Base-by-base conservation (phyloP, 1,140 invertebrate genomes). In the Phthorimaea operculella region DNA sequence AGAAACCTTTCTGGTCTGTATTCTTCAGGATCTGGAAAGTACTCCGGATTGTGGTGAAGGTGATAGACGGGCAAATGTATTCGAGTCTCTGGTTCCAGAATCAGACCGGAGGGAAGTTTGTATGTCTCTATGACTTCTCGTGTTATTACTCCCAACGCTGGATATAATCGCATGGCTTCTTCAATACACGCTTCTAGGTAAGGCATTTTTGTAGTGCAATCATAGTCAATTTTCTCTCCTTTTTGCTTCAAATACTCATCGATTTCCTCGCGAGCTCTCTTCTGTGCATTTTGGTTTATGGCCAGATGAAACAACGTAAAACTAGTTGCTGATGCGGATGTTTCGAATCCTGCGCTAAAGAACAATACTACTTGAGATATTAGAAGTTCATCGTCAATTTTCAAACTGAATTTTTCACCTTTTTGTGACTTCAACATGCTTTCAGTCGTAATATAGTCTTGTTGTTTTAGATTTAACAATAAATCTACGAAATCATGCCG, bases 291-390 rank as follows among this genome's bases (percentile, higher is more conserved):
- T 11, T 86, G 83, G 63, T 90, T 73, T 39, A 84, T 74, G 0
- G 90, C 88, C 42, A 92, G 64, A 39, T 87, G 84, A 59, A 88
- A 90, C 0, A 88, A 59, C 5, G 83, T 74, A 54, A 88, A 89
- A 3, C 83, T 76, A 59, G 91, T 65, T 0, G 88, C 74, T 7
- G 81, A 64, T 12, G 85, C 79, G 0, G 84, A 76, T 0, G 87
- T 84, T 36, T 76, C 76, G 47, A 84, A 79, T 0, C 76, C 76
- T 42, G 73, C 75, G 5, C 58, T 63, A 28, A 75, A 78, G 18
- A 78, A 68, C 14, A 67, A 45, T 16, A 74, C 60, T 11, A 68
- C 68, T 17, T 72, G 68, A 17, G 64, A 67, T 17, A 91, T 47
- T 7, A 78, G 49, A 12, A 74, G 51, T 14, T 68, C 60, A 33